Evolutionary conservation across 2,888 invertebrate genomes (phyloP), one percentile per base, ranked within the genome.

Genomic region (Orchestes rusci): DNA sequence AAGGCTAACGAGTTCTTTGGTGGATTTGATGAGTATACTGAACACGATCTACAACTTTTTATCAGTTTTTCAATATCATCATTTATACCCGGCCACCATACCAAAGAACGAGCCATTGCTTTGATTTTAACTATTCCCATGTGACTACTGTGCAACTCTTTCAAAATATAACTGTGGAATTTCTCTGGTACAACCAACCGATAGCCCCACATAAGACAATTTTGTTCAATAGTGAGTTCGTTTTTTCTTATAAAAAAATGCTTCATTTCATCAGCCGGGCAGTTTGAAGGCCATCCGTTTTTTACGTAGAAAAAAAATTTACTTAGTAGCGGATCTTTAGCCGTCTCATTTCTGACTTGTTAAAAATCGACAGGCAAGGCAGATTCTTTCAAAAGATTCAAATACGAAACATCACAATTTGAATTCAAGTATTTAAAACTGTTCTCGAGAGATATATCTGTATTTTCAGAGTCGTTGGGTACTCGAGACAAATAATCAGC

Each of bases 61-160:
- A 13, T 13, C 13, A 38, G 17, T 5, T 38, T 13, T 16, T 36
- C 31, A 29, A 28, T 43, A 23, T 39, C 12, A 16, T 12, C 30
- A 18, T 38, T 23, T 7, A 36, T 43, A 15, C 7, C 7, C 5
- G 31, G 31, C 31, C 31, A 31, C 31, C 31, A 31, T 10, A 45
- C 19, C 29, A 42, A 31, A 3, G 31, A 42, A n/a, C 40, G 33
- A 3, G 34, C 41, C 18, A 45, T 16, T 3, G 35, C 71, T 72
- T 2, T 71, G 70, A 38, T 51, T 45, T 39, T 51, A 18, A 43
- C 41, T 3, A 45, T 43, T 18, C 45, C 45, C 15, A 23, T 23
- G 27, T 45, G 45, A 7, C 28, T 41, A 8, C 17, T 13, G 12
- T 48, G 48, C 23, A 48, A 28, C 35, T 45, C 45, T 16, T 27